Evolutionary conservation across 2,888 invertebrate genomes (phyloP), one percentile per base, ranked within the genome.

Genomic region (Teleogryllus oceanicus): DNA sequence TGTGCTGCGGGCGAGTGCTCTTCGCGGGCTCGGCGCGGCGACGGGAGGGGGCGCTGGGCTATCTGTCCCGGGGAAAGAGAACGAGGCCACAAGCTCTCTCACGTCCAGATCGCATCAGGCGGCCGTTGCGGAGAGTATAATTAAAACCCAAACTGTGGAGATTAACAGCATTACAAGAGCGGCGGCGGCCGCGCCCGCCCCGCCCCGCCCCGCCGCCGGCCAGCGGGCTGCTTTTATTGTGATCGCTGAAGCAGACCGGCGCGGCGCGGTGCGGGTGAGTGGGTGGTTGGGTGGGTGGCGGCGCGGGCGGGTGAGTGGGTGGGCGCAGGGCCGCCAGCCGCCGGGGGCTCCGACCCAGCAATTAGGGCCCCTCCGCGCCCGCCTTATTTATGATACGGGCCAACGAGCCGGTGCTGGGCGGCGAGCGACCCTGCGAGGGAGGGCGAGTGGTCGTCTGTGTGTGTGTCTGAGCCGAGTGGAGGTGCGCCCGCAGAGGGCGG

Each of bases 321-420:
- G 62, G 37, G 77, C n/a, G 77, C 77, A 49, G 77, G 21, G 77
- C 11, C 49, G 49, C 77, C 49, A n/a, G 77, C 76, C 76, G 24
- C 76, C 49, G 76, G 76, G 49, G 21, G 76, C 76, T 76, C 76
- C 76, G 24, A 37, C 76, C 49, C 49, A 24, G 76, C 76, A 24
- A 16, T 24, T 76, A 49, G 24, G 24, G 10, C 76, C n/a, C 62
- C 62, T 76, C 76, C 76, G 76, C 76, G 76, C n/a, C 24, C 76
- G 62, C 62, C 62, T 62, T 62, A 62, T 62, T 62, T 62, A 62
- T 62, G 62, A 62, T 62, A 62, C 62, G n/a, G n/a, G n/a, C 62
- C 62, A 62, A 62, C 62, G 62, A 62, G 62, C n/a, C 62, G 62
- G 62, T 62, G 62, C 37, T 37, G 37, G n/a, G 62, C 62, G n/a